phyloP scores from a whole-genome alignment of 2,113 vertebrate species.

The Megaceryle maxima region DNA sequence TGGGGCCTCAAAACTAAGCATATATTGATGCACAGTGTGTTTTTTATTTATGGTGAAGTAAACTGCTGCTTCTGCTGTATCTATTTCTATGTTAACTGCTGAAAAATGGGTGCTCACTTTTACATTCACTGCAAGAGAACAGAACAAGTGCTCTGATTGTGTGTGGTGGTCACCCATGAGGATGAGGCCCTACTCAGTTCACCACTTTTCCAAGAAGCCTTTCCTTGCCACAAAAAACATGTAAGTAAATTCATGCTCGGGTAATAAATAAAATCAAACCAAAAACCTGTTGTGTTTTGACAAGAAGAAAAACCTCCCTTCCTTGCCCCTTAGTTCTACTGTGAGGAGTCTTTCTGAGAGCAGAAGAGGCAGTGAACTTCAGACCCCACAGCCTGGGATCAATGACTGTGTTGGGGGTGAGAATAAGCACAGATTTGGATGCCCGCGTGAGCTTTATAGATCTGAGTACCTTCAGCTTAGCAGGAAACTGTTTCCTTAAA shows the following conservation, averaged over 20 bases:
- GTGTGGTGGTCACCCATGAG: rapidly evolving
- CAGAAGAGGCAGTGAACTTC: background rate
- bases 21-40: background rate
- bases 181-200: background rate
- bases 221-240: background rate
- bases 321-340: background rate
- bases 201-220: background rate
- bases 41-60: background rate
- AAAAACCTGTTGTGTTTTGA: background rate
- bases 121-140: background rate
- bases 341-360: background rate
- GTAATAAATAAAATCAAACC: background rate
- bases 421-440: background rate
- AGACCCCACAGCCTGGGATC: background rate
- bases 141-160: background rate
- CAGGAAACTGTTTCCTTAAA: background rate
- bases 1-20: background rate
- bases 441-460: background rate
- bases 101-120: background rate
- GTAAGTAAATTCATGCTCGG: background rate
- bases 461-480: background rate
- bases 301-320: background rate
- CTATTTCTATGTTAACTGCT: background rate
- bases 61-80: background rate
- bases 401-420: background rate